Evolutionary conservation across 2,113 vertebrate species (phyloP).

Genomic region (Scomber scombrus): DNA sequence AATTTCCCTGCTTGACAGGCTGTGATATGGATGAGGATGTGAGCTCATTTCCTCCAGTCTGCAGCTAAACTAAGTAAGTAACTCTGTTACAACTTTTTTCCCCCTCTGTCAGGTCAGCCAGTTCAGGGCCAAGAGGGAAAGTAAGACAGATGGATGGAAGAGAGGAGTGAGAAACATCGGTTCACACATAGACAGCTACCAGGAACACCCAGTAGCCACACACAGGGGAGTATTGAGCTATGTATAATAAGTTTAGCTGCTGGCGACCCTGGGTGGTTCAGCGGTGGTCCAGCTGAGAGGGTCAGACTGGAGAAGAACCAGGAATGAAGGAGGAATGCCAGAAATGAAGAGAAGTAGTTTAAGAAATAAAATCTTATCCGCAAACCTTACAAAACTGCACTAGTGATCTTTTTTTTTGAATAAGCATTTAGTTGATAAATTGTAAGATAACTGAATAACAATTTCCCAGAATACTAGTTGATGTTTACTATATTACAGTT

Average conservation of each 20-base stretch:
- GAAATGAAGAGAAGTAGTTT: not conserved
- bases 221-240: slow-evolving; percentile 35
- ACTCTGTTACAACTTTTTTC: slow-evolving; percentile 27
- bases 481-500: no score
- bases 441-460: no score
- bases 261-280: slow-evolving; percentile 26
- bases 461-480: no score
- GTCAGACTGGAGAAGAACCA: slow-evolving; percentile 43
- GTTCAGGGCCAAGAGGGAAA: slow-evolving; percentile 44
- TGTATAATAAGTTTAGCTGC: slow-evolving; percentile 41
- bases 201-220: slow-evolving; percentile 24
- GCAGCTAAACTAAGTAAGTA: slow-evolving; percentile 16
- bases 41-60: slow-evolving; percentile 33
- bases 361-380: slow-evolving; percentile 3
- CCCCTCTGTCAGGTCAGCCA: slow-evolving; percentile 34
- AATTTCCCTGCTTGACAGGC: slow-evolving; percentile 13
- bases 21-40: slow-evolving; percentile 8
- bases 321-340: not conserved
- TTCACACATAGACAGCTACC: slow-evolving; percentile 39
- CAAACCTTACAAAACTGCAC: slow-evolving; percentile 1
- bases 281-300: slow-evolving; percentile 42
- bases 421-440: no score
- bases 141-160: slow-evolving; percentile 23
- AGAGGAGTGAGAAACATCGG: slow-evolving; percentile 35
- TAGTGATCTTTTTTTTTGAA: no score